Conservation (phyloP, 1,140 invertebrate species). For the Brachionus calyciflorus region DNA sequence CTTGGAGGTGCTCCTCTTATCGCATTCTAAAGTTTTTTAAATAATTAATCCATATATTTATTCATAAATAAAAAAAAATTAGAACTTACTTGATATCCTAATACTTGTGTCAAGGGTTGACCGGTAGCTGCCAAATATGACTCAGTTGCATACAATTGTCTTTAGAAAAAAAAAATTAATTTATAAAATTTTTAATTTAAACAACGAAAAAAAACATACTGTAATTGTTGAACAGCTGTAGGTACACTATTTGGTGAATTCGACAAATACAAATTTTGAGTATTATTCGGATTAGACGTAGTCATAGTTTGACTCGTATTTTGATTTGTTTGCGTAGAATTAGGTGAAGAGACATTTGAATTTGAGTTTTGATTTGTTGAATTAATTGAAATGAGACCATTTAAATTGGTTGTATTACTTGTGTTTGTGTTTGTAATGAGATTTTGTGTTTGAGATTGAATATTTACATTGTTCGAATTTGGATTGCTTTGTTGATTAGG, state of each 20-base stretch:
- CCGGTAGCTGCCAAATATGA: slow-evolving; percentile 27
- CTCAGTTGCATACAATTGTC: slow-evolving; percentile 26
- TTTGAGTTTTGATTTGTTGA: neutral
- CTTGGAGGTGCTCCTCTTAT: neutral
- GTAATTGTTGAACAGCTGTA: slow-evolving; percentile 28
- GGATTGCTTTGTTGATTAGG: slow-evolving; percentile 6
- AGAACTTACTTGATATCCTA: slow-evolving; percentile 24
- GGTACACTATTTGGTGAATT: slow-evolving; percentile 29
- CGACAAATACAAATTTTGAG: slow-evolving; percentile 6
- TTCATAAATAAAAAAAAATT: neutral
- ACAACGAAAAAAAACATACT: neutral
- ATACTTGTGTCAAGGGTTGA: slow-evolving; percentile 27
- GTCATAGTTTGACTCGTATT: neutral
- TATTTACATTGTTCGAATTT: slow-evolving; percentile 17
- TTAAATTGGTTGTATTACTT: neutral
- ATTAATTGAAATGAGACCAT: neutral
- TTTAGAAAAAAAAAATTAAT: neutral
- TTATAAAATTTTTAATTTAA: neutral
- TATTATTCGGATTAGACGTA: neutral
- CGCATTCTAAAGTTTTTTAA: neutral
- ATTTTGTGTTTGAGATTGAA: slow-evolving; percentile 23
- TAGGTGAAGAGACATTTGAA: neutral
- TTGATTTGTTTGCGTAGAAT: neutral
- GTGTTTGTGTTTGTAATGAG: neutral
- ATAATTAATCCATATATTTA: neutral